Evolutionary conservation across 2,797 vertebrate genomes (phyloP).

Genomic region (Zalophus californianus): DNA sequence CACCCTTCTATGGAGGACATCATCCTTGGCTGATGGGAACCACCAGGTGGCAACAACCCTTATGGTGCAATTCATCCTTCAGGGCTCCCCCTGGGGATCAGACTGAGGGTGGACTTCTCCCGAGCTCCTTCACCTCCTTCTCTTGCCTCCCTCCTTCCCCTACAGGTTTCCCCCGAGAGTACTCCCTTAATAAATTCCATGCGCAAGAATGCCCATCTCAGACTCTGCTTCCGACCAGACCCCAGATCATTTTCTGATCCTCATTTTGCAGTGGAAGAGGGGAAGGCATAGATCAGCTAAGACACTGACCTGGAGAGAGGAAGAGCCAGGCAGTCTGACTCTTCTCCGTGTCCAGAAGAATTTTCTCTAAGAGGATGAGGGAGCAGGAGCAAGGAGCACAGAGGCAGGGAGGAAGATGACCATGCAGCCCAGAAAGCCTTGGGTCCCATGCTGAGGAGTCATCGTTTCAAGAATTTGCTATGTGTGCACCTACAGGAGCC

Average conservation of each 20-base stretch:
- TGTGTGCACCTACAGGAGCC: neutral
- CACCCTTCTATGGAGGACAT: neutral
- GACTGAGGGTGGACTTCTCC: neutral
- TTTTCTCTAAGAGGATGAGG: neutral
- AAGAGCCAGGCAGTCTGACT: neutral
- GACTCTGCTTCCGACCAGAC: neutral
- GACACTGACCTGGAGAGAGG: neutral
- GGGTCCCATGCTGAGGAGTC: neutral
- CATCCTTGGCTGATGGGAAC: neutral
- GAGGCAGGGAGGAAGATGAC: neutral
- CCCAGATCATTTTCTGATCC: neutral
- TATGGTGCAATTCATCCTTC: neutral
- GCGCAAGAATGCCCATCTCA: neutral
- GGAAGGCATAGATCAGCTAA: neutral
- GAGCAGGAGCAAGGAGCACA: neutral
- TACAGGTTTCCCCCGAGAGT: neutral
- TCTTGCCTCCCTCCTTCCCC: neutral
- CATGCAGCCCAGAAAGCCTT: neutral
- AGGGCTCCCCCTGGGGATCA: neutral
- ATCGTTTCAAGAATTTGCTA: neutral
- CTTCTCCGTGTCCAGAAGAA: neutral
- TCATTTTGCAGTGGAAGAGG: neutral
- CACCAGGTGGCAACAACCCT: neutral
- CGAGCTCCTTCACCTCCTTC: neutral
- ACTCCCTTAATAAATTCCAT: neutral